phyloP scores from a whole-genome alignment of 2,888 invertebrate genomes.

The Bellardia pandia region DNA sequence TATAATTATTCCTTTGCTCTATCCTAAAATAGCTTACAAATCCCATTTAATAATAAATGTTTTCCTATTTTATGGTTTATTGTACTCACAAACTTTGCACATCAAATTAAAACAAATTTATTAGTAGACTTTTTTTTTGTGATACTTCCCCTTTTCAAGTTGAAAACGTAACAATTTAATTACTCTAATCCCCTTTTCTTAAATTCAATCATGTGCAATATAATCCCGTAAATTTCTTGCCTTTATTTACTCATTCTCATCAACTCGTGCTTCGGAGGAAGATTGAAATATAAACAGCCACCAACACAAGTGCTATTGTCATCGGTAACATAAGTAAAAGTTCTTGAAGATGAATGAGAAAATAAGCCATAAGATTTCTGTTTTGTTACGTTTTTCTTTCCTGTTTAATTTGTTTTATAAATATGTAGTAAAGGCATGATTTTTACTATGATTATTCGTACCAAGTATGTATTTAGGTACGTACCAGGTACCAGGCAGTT shows the following conservation, averaged over 20 bases:
- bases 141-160: background rate
- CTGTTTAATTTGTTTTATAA: slow-evolving; percentile 54
- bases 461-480: background rate
- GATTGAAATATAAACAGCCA: background rate
- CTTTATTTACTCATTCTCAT: slow-evolving; percentile 18
- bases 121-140: background rate
- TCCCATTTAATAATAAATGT: background rate
- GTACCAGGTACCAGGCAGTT: too few relatives aligned
- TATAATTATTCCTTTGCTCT: background rate
- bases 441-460: background rate
- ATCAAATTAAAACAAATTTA: slow-evolving; percentile 30
- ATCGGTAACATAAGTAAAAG: slow-evolving; percentile 41
- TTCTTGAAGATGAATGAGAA: slow-evolving; percentile 53
- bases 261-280: background rate
- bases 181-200: slow-evolving; percentile 51
- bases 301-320: slow-evolving; percentile 26
- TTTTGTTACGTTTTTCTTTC: slow-evolving; percentile 7
- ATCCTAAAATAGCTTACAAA: background rate
- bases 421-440: slow-evolving; percentile 21
- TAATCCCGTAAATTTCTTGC: slow-evolving; percentile 62
- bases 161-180: slow-evolving; percentile 56
- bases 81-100: slow-evolving; percentile 15
- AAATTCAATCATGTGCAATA: slow-evolving; percentile 70
- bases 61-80: slow-evolving; percentile 9
- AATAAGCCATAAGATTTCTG: slow-evolving; percentile 56